Conservation (phyloP, 2,113 vertebrate genomes). For the Machaerirhynchus nigripectus region DNA sequence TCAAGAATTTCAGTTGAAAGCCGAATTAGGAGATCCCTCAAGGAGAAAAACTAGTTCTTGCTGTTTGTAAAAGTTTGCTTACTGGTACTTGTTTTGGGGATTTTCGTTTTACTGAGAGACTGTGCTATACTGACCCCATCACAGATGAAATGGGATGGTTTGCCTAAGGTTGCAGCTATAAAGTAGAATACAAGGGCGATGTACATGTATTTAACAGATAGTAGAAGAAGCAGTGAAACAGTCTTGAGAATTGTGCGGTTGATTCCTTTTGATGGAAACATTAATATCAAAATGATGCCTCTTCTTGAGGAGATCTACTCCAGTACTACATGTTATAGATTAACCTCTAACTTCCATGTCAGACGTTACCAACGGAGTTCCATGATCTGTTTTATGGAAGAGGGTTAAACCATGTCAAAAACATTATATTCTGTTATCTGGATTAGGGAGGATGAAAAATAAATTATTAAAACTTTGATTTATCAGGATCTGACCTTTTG, state of each 20-base stretch:
- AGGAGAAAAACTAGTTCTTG: neutral
- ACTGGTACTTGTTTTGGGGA: neutral
- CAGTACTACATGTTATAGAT: neutral
- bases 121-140: neutral
- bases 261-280: neutral
- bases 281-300: neutral
- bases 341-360: neutral
- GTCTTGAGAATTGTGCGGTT: neutral
- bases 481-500: neutral
- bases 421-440: neutral
- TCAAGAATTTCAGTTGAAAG: neutral
- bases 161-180: neutral
- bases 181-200: neutral
- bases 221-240: neutral
- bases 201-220: neutral
- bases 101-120: neutral
- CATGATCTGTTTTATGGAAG: neutral
- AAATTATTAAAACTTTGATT: neutral
- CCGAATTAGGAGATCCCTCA: neutral
- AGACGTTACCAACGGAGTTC: rapidly evolving
- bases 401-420: neutral
- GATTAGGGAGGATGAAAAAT: neutral
- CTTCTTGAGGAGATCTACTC: neutral
- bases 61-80: neutral
- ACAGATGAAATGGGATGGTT: neutral